Evolutionary conservation across 1,140 invertebrate species (phyloP), one percentile per base, ranked within the genome.

Genomic region (Trichonephila inaurata): DNA sequence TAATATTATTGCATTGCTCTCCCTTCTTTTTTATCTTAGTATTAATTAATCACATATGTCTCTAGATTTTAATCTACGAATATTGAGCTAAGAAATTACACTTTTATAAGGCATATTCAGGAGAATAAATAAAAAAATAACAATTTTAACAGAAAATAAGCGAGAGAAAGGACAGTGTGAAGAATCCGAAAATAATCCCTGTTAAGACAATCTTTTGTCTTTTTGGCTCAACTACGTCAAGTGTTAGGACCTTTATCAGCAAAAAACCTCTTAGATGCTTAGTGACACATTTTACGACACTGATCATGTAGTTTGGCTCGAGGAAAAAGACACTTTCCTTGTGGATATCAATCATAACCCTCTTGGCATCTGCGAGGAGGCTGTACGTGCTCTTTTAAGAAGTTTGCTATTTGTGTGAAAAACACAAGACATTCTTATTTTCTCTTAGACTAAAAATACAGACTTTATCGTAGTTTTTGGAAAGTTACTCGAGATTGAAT

Each of bases 231-330:
- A 4, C 14, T 0, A 3, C 33, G 18, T 40, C 28, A 77, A 3
- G 28, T 40, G 12, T 77, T 33, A 77, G 72, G 28, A 77, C n/a
- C 24, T 77, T 40, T 77, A 77, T 40, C 72, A 77, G 24, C 33
- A 40, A 40, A 16, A 33, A 77, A 77, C 72, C 28, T 69, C 72
- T 40, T 77, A 77, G 72, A 77, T 77, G 24, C 33, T 77, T 33
- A 77, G 72, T 77, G 72, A 77, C 72, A 40, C 24, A 72, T 77
- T 77, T 77, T 77, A 77, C 24, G 72, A 40, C 72, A 77, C 33
- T 77, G 72, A 77, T 77, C 72, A 77, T 77, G 72, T 77, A 33
- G 33, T 77, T 77, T 77, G 14, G 69, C 33, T 77, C 33, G 24
- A 18, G 72, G 72, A 77, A 77, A 77, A 77, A 14, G 28, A 18